Conservation (phyloP, 2,888 invertebrate genomes). For the Drosophila falleni region DNA sequence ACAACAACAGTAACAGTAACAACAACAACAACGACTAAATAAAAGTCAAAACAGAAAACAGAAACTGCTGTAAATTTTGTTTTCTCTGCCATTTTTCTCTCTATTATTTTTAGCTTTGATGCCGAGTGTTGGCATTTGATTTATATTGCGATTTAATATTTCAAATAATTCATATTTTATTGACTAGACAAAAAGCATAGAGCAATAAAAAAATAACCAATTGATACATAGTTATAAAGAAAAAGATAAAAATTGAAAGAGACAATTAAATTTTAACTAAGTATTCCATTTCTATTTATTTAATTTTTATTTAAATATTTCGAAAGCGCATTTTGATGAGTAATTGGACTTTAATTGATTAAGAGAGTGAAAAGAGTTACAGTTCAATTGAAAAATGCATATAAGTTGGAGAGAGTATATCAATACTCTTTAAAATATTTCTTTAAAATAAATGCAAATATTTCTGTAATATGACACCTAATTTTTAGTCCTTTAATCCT, state of each 20-base stretch:
- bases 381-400: neutral
- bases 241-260: neutral
- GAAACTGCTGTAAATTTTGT: conserved; percentile 39
- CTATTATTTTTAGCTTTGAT: conserved; percentile 42
- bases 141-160: conserved; percentile 69
- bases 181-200: conserved; percentile 56
- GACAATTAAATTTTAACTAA: conserved; percentile 56
- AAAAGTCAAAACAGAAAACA: neutral
- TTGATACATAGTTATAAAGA: conserved; percentile 20
- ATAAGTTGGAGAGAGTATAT: too few relatives aligned
- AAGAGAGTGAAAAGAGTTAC: conserved; percentile 11
- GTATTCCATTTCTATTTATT: conserved; percentile 44
- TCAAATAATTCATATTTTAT: conserved; percentile 77
- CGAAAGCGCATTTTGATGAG: conserved; percentile 41
- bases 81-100: conserved; percentile 23
- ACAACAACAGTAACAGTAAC: neutral
- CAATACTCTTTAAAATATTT: neutral
- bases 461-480: neutral
- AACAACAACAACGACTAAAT: neutral
- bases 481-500: neutral
- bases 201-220: conserved; percentile 32
- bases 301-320: conserved; percentile 53
- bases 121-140: conserved; percentile 72
- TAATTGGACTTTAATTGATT: conserved; percentile 24
- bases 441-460: neutral